phyloP scores from a whole-genome alignment of 2,888 invertebrate species.

The Pristionchus japonicus region DNA sequence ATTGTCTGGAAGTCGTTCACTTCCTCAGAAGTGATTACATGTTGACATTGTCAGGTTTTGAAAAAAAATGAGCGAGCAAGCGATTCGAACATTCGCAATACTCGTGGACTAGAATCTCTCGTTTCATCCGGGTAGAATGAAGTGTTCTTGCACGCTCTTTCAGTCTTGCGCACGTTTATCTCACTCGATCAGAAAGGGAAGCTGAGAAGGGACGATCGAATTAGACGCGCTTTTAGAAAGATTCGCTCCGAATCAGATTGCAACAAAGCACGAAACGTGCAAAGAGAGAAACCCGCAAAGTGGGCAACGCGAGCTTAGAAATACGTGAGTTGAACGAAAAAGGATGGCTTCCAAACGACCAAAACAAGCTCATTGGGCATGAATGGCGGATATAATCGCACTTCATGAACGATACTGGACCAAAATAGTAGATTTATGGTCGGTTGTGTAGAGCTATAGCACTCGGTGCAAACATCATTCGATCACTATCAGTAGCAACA shows the following conservation, averaged over 20 bases:
- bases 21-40: no score
- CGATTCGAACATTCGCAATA: no score
- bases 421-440: not conserved
- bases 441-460: not conserved
- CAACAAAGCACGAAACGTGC: slow-evolving; percentile 7
- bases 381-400: not conserved
- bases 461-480: no score
- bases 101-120: not conserved
- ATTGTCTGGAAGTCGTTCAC: no score
- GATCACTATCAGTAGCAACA: no score
- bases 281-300: not conserved
- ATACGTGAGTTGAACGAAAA: not conserved
- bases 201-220: not conserved
- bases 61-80: no score
- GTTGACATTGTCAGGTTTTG: no score
- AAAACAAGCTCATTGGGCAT: not conserved
- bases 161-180: not conserved
- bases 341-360: not conserved
- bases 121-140: not conserved
- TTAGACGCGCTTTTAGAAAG: not conserved
- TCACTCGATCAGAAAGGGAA: not conserved
- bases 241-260: not conserved
- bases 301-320: not conserved
- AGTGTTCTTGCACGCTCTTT: not conserved
- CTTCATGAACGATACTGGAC: not conserved